Percentiles rank a stretch among this genome's conserved stretches.
phyloP scores from a whole-genome alignment of 2,888 invertebrate species.

The Pocota personata region DNA sequence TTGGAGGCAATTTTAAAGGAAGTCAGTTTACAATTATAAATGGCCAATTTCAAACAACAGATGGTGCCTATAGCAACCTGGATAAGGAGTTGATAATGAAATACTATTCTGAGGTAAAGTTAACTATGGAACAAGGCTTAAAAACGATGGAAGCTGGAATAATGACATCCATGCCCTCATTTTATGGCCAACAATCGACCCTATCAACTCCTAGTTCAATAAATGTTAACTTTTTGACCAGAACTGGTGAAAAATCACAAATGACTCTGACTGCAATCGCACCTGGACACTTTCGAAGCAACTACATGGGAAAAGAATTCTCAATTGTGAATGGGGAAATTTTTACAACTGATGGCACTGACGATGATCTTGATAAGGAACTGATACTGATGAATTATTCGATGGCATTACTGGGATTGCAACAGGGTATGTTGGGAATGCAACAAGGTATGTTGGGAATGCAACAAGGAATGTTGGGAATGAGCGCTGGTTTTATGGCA shows the following conservation, averaged over 20 bases:
- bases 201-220: background rate
- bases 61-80: background rate
- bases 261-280: background rate
- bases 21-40: background rate
- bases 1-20: conserved; percentile 1
- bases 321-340: conserved; percentile 10
- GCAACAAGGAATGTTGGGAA: background rate
- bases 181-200: background rate
- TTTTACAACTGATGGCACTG: background rate
- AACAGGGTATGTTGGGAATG: background rate
- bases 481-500: background rate
- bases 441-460: background rate
- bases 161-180: background rate
- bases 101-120: background rate
- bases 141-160: background rate
- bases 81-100: background rate
- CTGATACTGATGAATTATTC: conserved; percentile 7
- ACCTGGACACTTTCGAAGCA: background rate
- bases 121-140: background rate
- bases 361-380: conserved; percentile 6
- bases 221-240: background rate
- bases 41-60: background rate
- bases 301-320: conserved; percentile 27
- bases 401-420: background rate
- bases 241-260: background rate